A percentile compares a stretch with the other conserved stretches of the same genome.
Conservation (phyloP, 2,113 vertebrate species). For the Cephalopholis sonnerati region DNA sequence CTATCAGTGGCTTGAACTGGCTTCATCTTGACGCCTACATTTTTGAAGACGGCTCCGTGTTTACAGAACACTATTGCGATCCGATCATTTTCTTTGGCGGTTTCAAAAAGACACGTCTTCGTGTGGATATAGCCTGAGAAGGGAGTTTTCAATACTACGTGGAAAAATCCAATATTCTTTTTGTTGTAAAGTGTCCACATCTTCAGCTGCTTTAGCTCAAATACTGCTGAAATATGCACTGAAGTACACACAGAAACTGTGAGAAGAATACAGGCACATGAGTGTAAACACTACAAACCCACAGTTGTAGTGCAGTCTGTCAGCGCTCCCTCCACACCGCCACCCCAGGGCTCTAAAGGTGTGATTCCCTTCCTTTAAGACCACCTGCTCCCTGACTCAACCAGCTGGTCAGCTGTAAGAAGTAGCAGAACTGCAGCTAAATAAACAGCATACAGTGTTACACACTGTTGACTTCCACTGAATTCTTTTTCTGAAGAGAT, state of each 20-base stretch:
- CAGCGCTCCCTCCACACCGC: background rate
- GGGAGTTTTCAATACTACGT: background rate
- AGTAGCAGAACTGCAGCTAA: background rate
- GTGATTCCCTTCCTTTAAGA: slow-evolving; percentile 34
- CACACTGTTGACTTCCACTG: no score
- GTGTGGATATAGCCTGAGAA: no score
- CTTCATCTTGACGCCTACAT: no score
- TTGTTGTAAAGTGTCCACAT: background rate
- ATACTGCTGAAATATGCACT: background rate
- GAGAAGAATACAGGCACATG: background rate
- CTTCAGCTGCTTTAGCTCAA: background rate
- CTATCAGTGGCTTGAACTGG: no score
- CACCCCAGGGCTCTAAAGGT: slow-evolving; percentile 36
- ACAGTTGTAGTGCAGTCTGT: slow-evolving; percentile 12
- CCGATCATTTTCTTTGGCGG: no score
- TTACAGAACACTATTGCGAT: no score
- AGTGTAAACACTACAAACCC: background rate
- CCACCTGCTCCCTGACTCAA: slow-evolving; percentile 45
- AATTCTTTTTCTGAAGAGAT: no score
- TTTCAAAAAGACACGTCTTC: no score
- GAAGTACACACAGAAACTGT: background rate
- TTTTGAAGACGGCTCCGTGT: no score
- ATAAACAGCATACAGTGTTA: no score
- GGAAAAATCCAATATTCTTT: background rate
- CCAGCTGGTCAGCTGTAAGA: slow-evolving; percentile 25